These are phyloP conservation scores for Apteryx owenii DNA, from an alignment of 2,113 vertebrate genomes.

Conservation along the genomic window DNA sequence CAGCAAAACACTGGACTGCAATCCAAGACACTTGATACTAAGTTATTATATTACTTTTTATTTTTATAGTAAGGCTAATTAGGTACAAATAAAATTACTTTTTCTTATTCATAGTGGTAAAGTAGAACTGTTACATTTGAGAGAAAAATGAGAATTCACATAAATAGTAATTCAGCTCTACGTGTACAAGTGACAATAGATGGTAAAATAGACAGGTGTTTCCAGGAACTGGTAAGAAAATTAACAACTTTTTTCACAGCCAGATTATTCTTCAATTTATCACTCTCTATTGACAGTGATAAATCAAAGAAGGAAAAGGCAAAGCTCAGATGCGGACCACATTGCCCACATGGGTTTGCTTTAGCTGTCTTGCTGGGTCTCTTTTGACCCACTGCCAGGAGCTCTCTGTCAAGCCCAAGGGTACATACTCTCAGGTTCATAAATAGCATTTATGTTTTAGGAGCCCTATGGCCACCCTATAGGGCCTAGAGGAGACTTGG, in stretches of 20 bases:
- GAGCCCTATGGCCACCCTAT: too few species aligned
- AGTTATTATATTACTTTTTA: background rate
- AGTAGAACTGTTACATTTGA: background rate
- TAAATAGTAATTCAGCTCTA: background rate
- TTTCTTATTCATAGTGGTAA: background rate
- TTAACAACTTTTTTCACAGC: background rate
- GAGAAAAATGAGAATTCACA: background rate
- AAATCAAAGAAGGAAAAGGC: background rate
- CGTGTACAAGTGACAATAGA: background rate
- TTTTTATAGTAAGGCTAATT: background rate
- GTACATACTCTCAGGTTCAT: background rate
- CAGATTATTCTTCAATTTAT: background rate
- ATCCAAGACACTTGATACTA: background rate
- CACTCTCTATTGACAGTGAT: background rate
- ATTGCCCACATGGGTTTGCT: background rate
- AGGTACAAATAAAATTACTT: background rate
- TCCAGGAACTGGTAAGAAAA: background rate
- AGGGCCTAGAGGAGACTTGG: background rate
- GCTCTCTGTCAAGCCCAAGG: fast-evolving
- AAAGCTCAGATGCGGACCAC: background rate
- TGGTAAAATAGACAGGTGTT: background rate
- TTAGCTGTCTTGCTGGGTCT: background rate
- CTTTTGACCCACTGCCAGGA: background rate
- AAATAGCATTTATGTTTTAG: background rate
- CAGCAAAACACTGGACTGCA: background rate